Conservation (phyloP, 2,797 vertebrate species). For the Chaetophractus vellerosus region DNA sequence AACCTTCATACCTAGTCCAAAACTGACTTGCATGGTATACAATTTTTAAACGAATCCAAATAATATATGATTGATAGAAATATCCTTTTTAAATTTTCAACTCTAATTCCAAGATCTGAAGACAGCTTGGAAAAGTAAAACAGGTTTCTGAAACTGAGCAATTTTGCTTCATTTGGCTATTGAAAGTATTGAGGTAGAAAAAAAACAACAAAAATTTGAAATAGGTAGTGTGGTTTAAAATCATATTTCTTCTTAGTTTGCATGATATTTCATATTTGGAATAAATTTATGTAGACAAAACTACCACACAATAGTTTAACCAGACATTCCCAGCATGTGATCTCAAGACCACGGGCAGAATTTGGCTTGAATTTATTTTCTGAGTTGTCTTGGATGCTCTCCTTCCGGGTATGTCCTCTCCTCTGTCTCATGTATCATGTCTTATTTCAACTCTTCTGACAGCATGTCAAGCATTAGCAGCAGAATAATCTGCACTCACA, state of each 20-base stretch:
- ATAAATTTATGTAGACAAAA: neutral
- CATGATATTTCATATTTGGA: neutral
- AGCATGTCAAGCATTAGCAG: conserved; percentile 64
- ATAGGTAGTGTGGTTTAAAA: neutral
- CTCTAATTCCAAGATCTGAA: neutral
- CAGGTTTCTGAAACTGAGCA: neutral
- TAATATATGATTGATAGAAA: neutral
- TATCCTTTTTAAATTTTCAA: neutral
- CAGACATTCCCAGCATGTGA: conserved; percentile 75
- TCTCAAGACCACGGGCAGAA: neutral
- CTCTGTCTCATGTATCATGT: conserved; percentile 71
- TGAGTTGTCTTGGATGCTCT: conserved; percentile 66
- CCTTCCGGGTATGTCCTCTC: conserved; percentile 58
- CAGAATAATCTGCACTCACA: conserved; percentile 77
- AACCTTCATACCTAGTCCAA: neutral
- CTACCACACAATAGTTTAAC: neutral
- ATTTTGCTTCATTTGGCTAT: neutral
- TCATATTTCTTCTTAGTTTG: neutral
- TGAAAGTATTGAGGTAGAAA: neutral
- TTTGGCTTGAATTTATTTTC: conserved; percentile 72
- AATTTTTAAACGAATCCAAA: neutral
- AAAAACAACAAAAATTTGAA: neutral
- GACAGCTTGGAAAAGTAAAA: neutral
- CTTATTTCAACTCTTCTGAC: conserved; percentile 78
- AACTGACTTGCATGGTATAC: neutral